Conservation (phyloP, 2,113 vertebrate species). For the Ondatra zibethicus region DNA sequence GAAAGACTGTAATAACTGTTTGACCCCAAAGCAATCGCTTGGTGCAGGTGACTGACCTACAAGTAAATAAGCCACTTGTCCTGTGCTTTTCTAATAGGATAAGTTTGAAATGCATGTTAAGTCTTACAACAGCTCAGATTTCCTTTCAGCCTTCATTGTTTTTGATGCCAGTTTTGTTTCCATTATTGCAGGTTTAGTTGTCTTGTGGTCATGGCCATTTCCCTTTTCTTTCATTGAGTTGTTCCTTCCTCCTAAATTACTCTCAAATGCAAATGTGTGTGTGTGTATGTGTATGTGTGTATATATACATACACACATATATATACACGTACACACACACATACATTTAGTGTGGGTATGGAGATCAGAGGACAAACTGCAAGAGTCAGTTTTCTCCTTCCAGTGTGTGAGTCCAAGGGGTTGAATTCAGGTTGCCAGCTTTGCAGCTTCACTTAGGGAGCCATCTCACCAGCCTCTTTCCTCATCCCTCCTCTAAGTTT, state of each 20-base stretch:
- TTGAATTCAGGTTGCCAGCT: background rate
- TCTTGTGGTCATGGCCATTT: background rate
- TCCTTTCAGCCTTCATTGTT: background rate
- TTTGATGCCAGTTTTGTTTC: background rate
- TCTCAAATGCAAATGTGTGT: background rate
- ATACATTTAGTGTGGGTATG: background rate
- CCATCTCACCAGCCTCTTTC: background rate
- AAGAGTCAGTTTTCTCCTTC: background rate
- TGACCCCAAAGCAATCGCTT: conserved; percentile 10
- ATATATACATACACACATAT: no score
- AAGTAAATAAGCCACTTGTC: background rate
- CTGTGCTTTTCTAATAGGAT: background rate
- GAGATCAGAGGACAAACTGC: background rate
- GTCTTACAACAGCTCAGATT: background rate
- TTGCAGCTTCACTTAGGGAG: background rate
- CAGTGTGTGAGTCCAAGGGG: background rate
- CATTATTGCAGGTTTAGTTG: background rate
- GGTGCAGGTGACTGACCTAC: background rate
- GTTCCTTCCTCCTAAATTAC: background rate
- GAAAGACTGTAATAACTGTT: background rate
- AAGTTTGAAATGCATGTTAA: conserved; percentile 10
- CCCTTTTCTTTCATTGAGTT: background rate
- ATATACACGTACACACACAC: no score
- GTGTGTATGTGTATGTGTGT: no score
- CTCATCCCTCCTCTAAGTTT: background rate